These are phyloP conservation scores for Oncorhynchus gorbuscha DNA, from an alignment of 2,113 vertebrate species.

Conservation along the genomic window DNA sequence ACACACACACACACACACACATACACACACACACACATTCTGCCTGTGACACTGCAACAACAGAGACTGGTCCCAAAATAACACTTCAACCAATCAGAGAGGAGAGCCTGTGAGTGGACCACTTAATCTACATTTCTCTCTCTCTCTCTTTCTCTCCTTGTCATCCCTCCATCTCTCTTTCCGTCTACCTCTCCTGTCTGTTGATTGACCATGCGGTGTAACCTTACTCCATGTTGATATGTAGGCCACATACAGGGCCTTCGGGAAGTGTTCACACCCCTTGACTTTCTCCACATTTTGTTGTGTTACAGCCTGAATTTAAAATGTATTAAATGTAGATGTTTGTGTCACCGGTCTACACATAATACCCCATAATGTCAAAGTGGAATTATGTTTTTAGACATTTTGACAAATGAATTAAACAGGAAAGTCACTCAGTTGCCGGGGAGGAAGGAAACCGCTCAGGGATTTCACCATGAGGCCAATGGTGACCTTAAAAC, in stretches of 20 bases:
- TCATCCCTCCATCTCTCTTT: background rate
- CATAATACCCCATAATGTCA: too few species aligned
- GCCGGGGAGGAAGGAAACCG: too few species aligned
- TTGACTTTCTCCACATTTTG: too few species aligned
- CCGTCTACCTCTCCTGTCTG: constrained; percentile 37
- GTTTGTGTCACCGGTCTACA: too few species aligned
- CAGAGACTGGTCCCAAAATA: constrained; percentile 71
- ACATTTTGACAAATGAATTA: too few species aligned
- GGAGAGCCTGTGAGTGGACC: constrained; percentile 30
- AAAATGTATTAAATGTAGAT: rapidly evolving
- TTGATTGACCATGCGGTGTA: constrained; percentile 63
- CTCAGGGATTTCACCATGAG: too few species aligned
- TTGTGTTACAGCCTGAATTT: too few species aligned
- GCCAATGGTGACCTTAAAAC: too few species aligned
- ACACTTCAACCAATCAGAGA: constrained; percentile 56
- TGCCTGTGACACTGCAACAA: constrained; percentile 67
- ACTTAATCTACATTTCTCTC: constrained; percentile 19
- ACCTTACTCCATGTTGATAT: constrained; percentile 63
- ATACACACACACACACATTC: constrained; percentile 26
- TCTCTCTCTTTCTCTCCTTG: background rate
- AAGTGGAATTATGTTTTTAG: too few species aligned
- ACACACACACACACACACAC: constrained; percentile 10
- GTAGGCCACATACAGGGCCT: constrained; percentile 53
- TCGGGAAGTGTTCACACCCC: too few species aligned
- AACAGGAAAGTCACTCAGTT: too few species aligned